A percentile compares a stretch with the other conserved stretches of the same genome.
These are phyloP conservation scores for Lanius ludovicianus DNA, from an alignment of 2,113 vertebrate genomes.

Conservation along the genomic window DNA sequence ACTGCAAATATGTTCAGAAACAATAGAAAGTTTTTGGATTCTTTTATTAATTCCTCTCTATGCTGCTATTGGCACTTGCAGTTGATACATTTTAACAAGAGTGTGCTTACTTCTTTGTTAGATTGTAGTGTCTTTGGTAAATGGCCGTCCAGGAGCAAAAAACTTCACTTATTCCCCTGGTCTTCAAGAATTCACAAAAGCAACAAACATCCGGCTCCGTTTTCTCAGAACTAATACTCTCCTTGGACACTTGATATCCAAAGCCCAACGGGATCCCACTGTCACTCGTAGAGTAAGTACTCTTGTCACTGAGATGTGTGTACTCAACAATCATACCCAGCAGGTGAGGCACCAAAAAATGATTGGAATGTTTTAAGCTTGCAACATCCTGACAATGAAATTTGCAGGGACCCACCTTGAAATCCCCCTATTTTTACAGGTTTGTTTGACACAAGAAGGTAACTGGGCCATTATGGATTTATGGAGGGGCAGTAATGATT, in stretches of 20 bases:
- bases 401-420: neutral
- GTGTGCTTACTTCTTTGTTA: slow-evolving; percentile 29
- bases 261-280: slow-evolving; percentile 86
- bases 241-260: slow-evolving; percentile 91
- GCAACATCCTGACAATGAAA: too few species aligned
- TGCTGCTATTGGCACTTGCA: neutral
- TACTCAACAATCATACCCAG: neutral
- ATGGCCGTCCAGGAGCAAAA: slow-evolving; percentile 85
- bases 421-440: neutral
- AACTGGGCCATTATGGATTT: neutral
- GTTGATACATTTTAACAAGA: neutral
- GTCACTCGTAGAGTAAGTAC: slow-evolving; percentile 88
- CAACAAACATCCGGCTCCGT: slow-evolving; percentile 87
- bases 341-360: neutral
- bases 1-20: neutral
- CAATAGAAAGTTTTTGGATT: neutral
- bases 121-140: slow-evolving; percentile 90
- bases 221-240: slow-evolving; percentile 90
- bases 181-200: slow-evolving; percentile 88
- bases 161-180: slow-evolving; percentile 84
- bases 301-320: neutral
- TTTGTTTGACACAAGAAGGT: neutral
- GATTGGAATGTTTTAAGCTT: neutral
- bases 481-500: neutral
- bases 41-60: neutral